Evolutionary conservation across 2,888 invertebrate genomes (phyloP).

Genomic region (Latrodectus elegans): DNA sequence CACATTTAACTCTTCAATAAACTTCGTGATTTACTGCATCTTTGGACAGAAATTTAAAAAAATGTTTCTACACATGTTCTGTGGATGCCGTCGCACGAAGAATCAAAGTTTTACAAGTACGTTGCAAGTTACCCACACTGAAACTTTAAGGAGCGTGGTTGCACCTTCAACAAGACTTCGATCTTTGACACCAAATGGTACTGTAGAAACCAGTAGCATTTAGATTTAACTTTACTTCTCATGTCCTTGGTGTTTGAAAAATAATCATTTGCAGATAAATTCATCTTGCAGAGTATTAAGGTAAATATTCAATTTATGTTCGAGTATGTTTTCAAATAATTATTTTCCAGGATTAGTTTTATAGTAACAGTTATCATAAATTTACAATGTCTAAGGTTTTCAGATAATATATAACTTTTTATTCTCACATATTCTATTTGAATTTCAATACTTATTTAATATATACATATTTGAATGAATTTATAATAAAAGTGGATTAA

Average conservation of each 20-base stretch:
- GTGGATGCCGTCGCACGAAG: constrained; percentile 70
- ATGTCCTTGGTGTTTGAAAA: not conserved
- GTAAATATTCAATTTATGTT: not conserved
- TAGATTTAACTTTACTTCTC: constrained; percentile 3
- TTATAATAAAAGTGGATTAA: too few species aligned
- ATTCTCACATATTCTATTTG: too few species aligned
- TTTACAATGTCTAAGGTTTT: too few species aligned
- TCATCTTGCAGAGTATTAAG: not conserved
- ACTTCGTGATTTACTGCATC: constrained; percentile 97
- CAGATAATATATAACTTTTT: too few species aligned
- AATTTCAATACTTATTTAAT: too few species aligned
- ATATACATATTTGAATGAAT: too few species aligned
- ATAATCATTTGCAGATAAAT: not conserved
- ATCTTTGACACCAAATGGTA: constrained; percentile 44
- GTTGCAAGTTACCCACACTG: constrained; percentile 59
- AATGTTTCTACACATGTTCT: constrained; percentile 81
- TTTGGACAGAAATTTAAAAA: constrained; percentile 97
- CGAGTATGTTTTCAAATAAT: too few species aligned
- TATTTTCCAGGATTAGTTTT: too few species aligned
- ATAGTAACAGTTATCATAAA: too few species aligned
- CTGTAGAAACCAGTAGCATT: constrained; percentile 23
- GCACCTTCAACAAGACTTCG: constrained; percentile 10
- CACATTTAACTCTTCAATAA: constrained; percentile 96
- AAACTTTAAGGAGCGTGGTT: constrained; percentile 37
- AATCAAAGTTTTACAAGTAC: constrained; percentile 65